phyloP scores from a whole-genome alignment of 2,888 invertebrate genomes.

The Pheosia gnoma region DNA sequence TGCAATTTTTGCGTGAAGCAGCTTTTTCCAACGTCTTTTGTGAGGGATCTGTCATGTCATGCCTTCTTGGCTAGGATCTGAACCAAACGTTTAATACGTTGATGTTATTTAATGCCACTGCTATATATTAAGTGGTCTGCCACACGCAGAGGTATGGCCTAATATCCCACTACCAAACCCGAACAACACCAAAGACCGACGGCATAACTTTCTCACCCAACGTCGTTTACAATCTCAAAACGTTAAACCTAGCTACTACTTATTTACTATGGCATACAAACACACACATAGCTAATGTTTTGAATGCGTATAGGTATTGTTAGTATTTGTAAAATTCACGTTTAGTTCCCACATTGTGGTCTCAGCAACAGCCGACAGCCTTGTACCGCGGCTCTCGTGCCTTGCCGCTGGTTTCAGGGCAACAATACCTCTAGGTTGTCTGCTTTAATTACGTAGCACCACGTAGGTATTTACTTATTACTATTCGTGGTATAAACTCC shows the following conservation, averaged over 20 bases:
- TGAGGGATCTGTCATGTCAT: background rate
- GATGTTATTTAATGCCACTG: background rate
- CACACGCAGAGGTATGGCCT: too few relatives aligned
- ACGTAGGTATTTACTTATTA: background rate
- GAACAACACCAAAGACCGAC: background rate
- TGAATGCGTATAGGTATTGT: background rate
- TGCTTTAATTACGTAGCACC: background rate
- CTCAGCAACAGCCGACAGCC: conserved; percentile 5
- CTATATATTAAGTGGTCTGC: too few relatives aligned
- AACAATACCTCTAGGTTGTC: background rate
- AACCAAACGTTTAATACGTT: background rate
- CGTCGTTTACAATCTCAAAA: background rate
- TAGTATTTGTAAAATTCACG: conserved; percentile 2
- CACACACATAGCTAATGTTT: background rate
- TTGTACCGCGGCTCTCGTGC: conserved; percentile 2
- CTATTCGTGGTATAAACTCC: background rate
- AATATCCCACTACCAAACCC: background rate
- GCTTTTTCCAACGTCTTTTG: background rate
- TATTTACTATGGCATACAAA: background rate
- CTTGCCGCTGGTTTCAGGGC: background rate
- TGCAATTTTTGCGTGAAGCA: conserved; percentile 3
- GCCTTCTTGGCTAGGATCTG: background rate
- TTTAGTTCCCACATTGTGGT: conserved; percentile 8
- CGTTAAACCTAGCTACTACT: background rate
- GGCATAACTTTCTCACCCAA: background rate